Evolutionary conservation across 23 tunicate genomes (phyloP).

Genomic region (Diplosoma virens): DNA sequence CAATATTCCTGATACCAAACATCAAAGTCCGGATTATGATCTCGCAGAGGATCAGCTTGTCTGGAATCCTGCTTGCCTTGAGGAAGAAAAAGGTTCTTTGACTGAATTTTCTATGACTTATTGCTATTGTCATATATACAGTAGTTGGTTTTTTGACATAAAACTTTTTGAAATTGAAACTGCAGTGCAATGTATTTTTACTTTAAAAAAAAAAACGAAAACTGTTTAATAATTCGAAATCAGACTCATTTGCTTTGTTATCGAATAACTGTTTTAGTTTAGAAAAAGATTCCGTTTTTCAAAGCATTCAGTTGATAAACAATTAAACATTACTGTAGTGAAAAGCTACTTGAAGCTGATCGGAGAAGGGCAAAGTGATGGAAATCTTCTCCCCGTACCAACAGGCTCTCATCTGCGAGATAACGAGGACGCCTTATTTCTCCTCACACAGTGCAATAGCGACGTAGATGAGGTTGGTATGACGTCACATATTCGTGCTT

Average conservation of each 20-base stretch:
- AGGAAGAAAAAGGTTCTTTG: slow-evolving; percentile 37
- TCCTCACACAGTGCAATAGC: slow-evolving; percentile 47
- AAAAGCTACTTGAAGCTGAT: not conserved
- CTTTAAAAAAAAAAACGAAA: no score
- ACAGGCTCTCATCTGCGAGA: slow-evolving; percentile 61
- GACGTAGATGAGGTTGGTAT: slow-evolving; percentile 51
- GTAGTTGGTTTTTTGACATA: slow-evolving; percentile 12
- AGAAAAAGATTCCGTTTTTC: no score
- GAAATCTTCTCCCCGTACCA: slow-evolving; percentile 6
- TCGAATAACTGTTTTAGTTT: no score
- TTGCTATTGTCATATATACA: no score
- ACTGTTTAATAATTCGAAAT: no score
- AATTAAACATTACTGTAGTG: not conserved
- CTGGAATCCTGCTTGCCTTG: slow-evolving; percentile 56
- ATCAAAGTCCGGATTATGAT: slow-evolving; percentile 44
- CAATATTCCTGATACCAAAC: slow-evolving; percentile 34
- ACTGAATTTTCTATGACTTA: not conserved
- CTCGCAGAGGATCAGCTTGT: slow-evolving; percentile 44
- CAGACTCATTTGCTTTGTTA: no score
- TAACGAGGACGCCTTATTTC: slow-evolving; percentile 76
- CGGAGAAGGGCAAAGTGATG: not conserved
- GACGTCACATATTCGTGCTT: no score
- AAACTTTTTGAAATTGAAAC: no score
- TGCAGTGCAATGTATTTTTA: no score
- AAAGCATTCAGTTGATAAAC: no score